phyloP scores from a whole-genome alignment of 2,113 vertebrate genomes.

The Lepus timidus region DNA sequence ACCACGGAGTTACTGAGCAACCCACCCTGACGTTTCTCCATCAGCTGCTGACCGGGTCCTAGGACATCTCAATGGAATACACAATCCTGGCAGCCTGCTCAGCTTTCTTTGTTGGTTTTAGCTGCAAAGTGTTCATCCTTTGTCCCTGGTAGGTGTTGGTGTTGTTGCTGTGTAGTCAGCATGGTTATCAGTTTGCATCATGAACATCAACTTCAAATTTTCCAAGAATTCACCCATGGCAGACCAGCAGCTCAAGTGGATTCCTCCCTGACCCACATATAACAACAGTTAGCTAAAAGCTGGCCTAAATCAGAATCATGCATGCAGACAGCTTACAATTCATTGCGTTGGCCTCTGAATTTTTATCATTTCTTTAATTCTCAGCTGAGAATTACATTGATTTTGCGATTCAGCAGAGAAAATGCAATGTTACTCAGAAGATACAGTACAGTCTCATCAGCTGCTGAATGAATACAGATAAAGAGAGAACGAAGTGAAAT shows the following conservation, averaged over 20 bases:
- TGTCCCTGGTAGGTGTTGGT: background rate
- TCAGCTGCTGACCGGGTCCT: background rate
- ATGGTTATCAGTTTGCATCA: background rate
- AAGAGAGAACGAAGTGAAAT: conserved; percentile 41
- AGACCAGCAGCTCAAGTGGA: background rate
- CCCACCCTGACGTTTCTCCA: background rate
- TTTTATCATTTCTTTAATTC: conserved; percentile 34
- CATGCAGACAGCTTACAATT: background rate
- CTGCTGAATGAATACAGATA: conserved; percentile 45
- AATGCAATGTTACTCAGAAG: conserved; percentile 50
- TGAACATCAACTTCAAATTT: conserved; percentile 11
- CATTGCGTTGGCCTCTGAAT: conserved; percentile 32
- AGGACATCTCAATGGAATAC: background rate
- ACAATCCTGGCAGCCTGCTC: no score
- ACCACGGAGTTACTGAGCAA: background rate
- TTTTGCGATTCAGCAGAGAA: conserved; percentile 57
- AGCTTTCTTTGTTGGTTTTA: background rate
- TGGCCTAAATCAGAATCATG: background rate
- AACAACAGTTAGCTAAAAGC: conserved; percentile 30
- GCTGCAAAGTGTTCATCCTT: background rate
- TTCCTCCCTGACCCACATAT: conserved; percentile 1
- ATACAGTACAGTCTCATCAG: conserved; percentile 28
- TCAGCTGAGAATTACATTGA: conserved; percentile 47
- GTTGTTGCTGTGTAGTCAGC: background rate
- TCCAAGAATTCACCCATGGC: conserved; percentile 3